Evolutionary conservation across 2,113 vertebrate species (phyloP).

Genomic region (Ailurus styani): DNA sequence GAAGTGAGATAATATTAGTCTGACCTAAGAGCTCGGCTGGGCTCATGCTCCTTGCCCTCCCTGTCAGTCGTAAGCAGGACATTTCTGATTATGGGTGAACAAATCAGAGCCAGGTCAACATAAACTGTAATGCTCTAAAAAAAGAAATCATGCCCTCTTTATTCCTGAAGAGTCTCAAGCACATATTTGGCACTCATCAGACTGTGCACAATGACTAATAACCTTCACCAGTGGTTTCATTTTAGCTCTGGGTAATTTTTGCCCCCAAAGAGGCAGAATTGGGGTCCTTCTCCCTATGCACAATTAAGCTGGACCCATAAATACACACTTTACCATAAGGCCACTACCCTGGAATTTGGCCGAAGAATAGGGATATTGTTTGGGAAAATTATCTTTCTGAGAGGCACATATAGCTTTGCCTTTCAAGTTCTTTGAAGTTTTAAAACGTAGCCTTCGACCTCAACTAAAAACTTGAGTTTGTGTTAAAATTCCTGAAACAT

Average conservation of each 20-base stretch:
- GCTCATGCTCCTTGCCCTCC: not conserved
- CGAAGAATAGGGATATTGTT: conserved; percentile 23
- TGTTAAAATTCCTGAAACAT: not conserved
- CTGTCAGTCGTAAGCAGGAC: not conserved
- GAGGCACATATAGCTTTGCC: not conserved
- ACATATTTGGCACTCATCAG: not conserved
- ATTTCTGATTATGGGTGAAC: conserved; percentile 32
- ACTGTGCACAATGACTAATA: conserved; percentile 31
- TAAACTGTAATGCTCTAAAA: conserved; percentile 46
- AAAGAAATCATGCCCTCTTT: conserved; percentile 30
- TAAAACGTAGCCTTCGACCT: not conserved
- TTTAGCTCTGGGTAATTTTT: not conserved
- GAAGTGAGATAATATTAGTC: not conserved
- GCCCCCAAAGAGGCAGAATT: not conserved
- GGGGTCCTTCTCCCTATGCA: not conserved
- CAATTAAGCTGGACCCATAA: not conserved
- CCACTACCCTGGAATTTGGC: conserved; percentile 11
- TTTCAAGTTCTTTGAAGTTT: conserved; percentile 17
- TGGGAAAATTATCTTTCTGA: conserved; percentile 9
- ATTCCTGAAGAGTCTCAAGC: conserved; percentile 47
- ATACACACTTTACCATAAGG: conserved; percentile 2
- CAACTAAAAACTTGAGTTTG: not conserved
- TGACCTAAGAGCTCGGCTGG: not conserved
- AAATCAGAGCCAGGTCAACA: not conserved
- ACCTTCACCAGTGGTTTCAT: conserved; percentile 17